Conservation (phyloP, 2,888 invertebrate species). For the Caenorhabditis sp. region DNA sequence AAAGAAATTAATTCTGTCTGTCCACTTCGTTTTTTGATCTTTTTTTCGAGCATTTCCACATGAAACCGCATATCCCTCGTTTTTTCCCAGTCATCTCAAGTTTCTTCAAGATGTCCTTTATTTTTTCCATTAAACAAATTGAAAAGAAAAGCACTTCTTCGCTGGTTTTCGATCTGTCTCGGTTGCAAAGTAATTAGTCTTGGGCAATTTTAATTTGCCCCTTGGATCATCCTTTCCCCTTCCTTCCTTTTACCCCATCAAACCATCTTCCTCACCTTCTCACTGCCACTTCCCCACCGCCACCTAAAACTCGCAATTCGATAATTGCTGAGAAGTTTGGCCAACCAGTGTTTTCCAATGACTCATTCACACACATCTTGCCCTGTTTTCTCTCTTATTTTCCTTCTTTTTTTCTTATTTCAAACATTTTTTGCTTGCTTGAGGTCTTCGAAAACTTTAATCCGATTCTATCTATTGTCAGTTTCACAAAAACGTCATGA, state of each 20-base stretch:
- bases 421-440: neutral
- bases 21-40: constrained; percentile 46
- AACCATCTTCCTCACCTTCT: constrained; percentile 21
- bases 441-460: too few species aligned
- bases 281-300: constrained; percentile 20
- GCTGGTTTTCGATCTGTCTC: constrained; percentile 15
- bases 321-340: constrained; percentile 62
- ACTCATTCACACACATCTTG: constrained; percentile 26
- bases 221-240: constrained; percentile 11
- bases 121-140: neutral
- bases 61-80: constrained; percentile 44
- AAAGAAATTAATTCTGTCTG: too few species aligned
- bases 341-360: constrained; percentile 42
- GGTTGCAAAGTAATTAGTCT: constrained; percentile 25
- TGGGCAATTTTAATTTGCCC: constrained; percentile 10
- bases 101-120: constrained; percentile 39
- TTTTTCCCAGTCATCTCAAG: constrained; percentile 33
- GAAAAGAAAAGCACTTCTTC: too few species aligned
- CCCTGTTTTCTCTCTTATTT: constrained; percentile 17
- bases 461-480: neutral
- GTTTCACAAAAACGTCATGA: constrained; percentile 30
- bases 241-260: neutral
- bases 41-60: constrained; percentile 22
- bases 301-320: constrained; percentile 24
- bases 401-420: neutral